phyloP scores from a whole-genome alignment of 2,113 vertebrate genomes.

The Oncorhynchus nerka region DNA sequence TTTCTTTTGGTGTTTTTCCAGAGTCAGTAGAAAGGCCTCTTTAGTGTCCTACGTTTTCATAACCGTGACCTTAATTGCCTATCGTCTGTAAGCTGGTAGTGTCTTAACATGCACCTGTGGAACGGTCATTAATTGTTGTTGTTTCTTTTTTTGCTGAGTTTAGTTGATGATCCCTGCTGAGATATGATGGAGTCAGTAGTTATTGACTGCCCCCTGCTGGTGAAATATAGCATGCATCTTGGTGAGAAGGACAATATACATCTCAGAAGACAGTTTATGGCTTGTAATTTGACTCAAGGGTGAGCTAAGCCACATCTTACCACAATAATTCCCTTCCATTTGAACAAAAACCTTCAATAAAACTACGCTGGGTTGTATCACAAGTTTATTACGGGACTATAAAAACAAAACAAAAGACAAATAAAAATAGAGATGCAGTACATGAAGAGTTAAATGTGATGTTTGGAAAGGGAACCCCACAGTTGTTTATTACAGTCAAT shows the following conservation, averaged over 20 bases:
- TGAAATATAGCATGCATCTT: neutral
- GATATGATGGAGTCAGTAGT: no score
- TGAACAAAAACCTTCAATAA: neutral
- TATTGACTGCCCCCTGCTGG: slow-evolving; percentile 42
- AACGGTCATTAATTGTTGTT: no score
- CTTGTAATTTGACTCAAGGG: neutral
- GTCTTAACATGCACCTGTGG: no score
- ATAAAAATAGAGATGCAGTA: slow-evolving; percentile 80
- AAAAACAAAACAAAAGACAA: slow-evolving; percentile 83
- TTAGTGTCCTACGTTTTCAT: no score
- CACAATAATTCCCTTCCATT: neutral
- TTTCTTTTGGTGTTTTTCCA: no score
- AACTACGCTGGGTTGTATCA: slow-evolving; percentile 53
- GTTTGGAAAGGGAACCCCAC: slow-evolving; percentile 49
- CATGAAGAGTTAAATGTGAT: slow-evolving; percentile 80
- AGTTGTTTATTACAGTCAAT: no score
- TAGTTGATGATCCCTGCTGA: no score
- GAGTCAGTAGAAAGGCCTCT: no score
- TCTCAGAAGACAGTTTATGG: neutral
- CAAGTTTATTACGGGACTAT: slow-evolving; percentile 98
- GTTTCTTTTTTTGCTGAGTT: no score
- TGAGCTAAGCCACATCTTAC: no score
- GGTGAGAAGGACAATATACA: neutral
- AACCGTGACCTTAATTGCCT: no score
- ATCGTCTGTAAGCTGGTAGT: no score